Evolutionary conservation across 2,888 invertebrate genomes (phyloP), one percentile per base, ranked within the genome.

Genomic region (Elmis aenea): DNA sequence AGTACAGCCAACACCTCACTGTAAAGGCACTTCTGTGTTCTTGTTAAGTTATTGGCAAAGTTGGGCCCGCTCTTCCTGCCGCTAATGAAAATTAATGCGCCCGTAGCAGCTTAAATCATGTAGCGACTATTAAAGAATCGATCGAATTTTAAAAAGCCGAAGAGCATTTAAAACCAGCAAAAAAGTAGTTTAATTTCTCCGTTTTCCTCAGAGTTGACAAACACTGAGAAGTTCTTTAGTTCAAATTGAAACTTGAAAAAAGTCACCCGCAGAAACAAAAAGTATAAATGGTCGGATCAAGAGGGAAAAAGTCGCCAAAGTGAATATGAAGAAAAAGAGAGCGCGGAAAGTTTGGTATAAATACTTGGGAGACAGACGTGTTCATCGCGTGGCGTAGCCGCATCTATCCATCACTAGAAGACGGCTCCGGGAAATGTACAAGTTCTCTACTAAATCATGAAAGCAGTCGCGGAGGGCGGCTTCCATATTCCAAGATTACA

Each of bases 371-470:
- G 41, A 33, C 29, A 43, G 43, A 43, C 43, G 32, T 41, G 46
- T 43, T 46, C 46, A 43, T 41, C 39, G 36, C 38, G 31, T 31
- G 39, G 39, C 36, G 38, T 38, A 44, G 38, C 37, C 44, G 29
- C 29, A 33, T 36, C 44, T 37, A 44, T 44, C 44, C 44, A 40
- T 44, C 44, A 38, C 46, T 18, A 29, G 45, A 28, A 18, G 42
- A 45, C 42, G 30, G 34, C 35, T 35, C 33, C 34, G 26, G 31
- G 24, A 37, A 33, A 33, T 33, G 37, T 42, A 37, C 45, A 45
- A 41, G 41, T 45, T 34, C 35, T 38, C 36, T 34, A 39, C 38
- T 46, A 46, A 46, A 46, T 46, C 45, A 46, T 46, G 31, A 25
- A 31, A 42, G 33, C 32, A 26, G 28, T 33, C 44, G 33, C 29